These are phyloP conservation scores for Physeter macrocephalus DNA, from an alignment of 2,113 vertebrate species.

Conservation along the genomic window DNA sequence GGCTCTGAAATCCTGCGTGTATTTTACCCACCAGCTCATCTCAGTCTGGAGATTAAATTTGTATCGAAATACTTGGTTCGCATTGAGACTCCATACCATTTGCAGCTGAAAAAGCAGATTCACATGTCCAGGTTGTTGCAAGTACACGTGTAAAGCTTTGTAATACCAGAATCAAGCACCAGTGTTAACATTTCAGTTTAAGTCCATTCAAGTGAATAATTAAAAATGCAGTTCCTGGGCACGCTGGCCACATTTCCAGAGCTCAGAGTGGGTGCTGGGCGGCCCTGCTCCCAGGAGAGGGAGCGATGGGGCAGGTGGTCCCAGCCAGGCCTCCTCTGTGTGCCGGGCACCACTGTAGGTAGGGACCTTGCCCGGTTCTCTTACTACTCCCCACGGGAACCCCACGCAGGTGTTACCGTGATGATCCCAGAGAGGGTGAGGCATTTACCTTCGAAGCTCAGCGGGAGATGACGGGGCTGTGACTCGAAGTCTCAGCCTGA, in stretches of 20 bases:
- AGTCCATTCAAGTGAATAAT: background rate
- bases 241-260: background rate
- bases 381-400: accelerated
- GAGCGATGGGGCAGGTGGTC: background rate
- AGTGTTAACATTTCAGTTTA: background rate
- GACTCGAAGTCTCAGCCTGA: background rate
- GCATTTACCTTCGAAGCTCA: background rate
- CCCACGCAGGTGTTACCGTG: too few relatives aligned
- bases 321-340: background rate
- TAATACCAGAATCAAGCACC: background rate
- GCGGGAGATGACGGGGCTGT: background rate
- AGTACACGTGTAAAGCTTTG: background rate
- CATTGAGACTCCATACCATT: too few relatives aligned
- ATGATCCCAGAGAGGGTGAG: background rate
- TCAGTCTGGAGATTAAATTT: background rate
- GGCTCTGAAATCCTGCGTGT: background rate
- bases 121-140: background rate
- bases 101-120: background rate
- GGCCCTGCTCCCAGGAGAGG: background rate
- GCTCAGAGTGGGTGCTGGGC: background rate
- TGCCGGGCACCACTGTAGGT: background rate
- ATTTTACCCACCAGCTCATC: background rate
- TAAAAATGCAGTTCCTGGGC: accelerated
- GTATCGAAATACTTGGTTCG: background rate
- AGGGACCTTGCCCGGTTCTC: background rate